phyloP scores from a whole-genome alignment of 2,888 invertebrate genomes.

The Phragmatobia fuliginosa region DNA sequence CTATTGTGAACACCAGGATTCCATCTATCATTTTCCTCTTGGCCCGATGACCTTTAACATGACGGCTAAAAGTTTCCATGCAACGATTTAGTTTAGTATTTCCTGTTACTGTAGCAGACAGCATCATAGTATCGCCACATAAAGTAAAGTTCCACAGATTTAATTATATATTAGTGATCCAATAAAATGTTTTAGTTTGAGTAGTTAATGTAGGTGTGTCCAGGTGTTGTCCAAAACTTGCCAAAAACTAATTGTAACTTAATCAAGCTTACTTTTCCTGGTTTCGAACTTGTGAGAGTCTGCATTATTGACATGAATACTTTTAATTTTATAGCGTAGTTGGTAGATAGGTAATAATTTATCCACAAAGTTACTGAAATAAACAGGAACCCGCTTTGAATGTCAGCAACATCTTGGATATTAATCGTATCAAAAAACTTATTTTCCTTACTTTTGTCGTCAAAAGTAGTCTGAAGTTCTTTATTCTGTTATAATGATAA shows the following conservation, averaged over 20 bases:
- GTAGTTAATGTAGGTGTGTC: slow-evolving; percentile 24
- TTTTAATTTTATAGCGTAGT: no score
- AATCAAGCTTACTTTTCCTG: slow-evolving; percentile 50
- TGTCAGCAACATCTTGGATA: no score
- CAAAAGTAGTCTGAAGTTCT: neutral
- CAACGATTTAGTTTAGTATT: slow-evolving; percentile 55
- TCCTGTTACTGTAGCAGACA: slow-evolving; percentile 37
- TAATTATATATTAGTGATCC: slow-evolving; percentile 22
- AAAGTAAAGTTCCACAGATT: slow-evolving; percentile 28
- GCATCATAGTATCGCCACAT: neutral
- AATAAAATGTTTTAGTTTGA: slow-evolving; percentile 36
- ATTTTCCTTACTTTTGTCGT: neutral
- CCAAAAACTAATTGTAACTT: slow-evolving; percentile 65
- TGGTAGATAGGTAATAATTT: no score
- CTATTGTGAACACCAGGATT: slow-evolving; percentile 71
- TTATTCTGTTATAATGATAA: neutral
- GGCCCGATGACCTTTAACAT: slow-evolving; percentile 69
- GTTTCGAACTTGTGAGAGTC: slow-evolving; percentile 20
- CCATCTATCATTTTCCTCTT: slow-evolving; percentile 77
- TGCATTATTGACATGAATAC: slow-evolving; percentile 37
- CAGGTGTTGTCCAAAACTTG: slow-evolving; percentile 31
- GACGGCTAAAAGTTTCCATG: slow-evolving; percentile 60
- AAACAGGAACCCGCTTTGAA: no score
- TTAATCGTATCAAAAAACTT: no score
- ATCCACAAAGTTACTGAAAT: no score